Evolutionary conservation across 2,113 vertebrate genomes (phyloP), one percentile per base, ranked within the genome.

Genomic region (Elachura formosa): DNA sequence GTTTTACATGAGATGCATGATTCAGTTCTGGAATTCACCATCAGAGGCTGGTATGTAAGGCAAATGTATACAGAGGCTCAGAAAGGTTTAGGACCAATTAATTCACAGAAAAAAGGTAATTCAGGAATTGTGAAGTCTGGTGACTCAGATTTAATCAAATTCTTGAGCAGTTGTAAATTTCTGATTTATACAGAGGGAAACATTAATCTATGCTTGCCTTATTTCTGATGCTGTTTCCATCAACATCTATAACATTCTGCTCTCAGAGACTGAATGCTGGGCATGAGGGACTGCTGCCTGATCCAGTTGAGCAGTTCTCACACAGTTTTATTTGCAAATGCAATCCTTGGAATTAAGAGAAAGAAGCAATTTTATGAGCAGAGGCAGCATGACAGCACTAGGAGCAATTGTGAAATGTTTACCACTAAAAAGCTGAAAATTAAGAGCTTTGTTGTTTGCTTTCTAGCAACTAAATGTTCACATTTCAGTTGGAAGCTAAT

Each of bases 351-450:
- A 93, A 94, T 83, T 91, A 94, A 91, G 74, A 92, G 66, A 68
- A 84, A 92, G 45, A 85, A 91, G 41, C 33, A 83, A 69, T 85
- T 87, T 94, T 89, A 94, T 94, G 91, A 95, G 54, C 51, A 89
- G 67, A 93, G 74, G 62, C 84, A 95, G 74, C 78, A 79, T 91
- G 84, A 73, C 93, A 91, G 46, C 58, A 62, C 55, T 87, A 69
- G 66, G 88, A 91, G 69, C 66, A 84, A 78, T 76, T 89, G 66
- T 76, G 71, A 89, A 97, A 93, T 73, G 43, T 77, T 92, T 95
- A 91, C 81, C 63, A 85, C 75, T 82, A 82, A 95, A 94, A 94
- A 61, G 48, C 58, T 69, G 84, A 87, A 96, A 96, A 96, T 87
- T 91, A 95, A 90, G 87, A 90, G 63, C 63, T 79, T 54, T 66